phyloP scores from a whole-genome alignment of 2,888 invertebrate genomes.

The Brachyptera putata region DNA sequence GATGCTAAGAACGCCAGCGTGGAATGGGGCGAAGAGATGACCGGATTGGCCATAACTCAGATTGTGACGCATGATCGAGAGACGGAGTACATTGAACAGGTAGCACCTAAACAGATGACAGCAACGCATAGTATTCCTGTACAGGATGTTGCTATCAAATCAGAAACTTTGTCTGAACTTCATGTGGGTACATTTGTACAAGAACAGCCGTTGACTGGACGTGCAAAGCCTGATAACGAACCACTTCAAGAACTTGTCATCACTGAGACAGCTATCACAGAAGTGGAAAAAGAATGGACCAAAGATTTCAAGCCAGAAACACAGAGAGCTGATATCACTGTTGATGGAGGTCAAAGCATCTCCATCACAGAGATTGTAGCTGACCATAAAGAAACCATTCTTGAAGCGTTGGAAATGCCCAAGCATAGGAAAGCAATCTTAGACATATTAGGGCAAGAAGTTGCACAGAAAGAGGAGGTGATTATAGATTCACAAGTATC shows the following conservation, averaged over 20 bases:
- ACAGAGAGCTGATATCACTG: constrained; percentile 32
- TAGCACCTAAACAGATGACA: constrained; percentile 30
- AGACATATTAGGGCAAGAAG: constrained; percentile 44
- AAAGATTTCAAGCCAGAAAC: constrained; percentile 28
- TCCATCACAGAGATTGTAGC: constrained; percentile 38
- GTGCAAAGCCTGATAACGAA: constrained; percentile 34
- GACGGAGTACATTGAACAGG: constrained; percentile 36
- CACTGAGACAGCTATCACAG: constrained; percentile 34
- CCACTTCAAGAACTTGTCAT: constrained; percentile 32
- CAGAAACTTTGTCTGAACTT: constrained; percentile 32
- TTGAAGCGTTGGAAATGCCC: constrained; percentile 34
- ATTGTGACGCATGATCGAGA: constrained; percentile 43
- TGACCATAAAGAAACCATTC: constrained; percentile 38
- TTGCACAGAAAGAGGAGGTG: constrained; percentile 50
- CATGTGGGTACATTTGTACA: constrained; percentile 26
- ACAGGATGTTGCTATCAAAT: constrained; percentile 32
- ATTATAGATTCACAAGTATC: constrained; percentile 47
- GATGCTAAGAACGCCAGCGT: constrained; percentile 42
- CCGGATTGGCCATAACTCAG: constrained; percentile 41
- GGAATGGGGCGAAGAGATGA: constrained; percentile 40
- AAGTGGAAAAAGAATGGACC: constrained; percentile 30
- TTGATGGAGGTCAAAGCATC: constrained; percentile 32
- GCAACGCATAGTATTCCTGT: constrained; percentile 29
- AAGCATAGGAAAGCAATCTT: constrained; percentile 35
- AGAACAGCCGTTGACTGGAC: constrained; percentile 30